Percentiles rank a stretch among this genome's conserved stretches.
Conservation (phyloP, 2,797 vertebrate species). For the Sphaeramia orbicularis region DNA sequence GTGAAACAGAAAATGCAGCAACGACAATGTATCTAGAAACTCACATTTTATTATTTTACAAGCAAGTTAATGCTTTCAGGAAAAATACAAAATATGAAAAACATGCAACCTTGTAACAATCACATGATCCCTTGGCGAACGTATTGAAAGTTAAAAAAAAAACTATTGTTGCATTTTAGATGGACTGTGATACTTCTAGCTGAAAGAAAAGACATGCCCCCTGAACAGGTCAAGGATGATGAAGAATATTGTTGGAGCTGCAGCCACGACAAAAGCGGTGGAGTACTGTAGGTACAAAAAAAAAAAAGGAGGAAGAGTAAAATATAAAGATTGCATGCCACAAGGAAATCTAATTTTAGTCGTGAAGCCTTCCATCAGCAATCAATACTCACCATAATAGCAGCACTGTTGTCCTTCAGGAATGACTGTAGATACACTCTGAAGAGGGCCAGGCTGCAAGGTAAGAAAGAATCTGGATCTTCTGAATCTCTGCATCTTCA, state of each 20-base stretch:
- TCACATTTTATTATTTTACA: conserved; percentile 12
- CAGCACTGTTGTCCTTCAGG: conserved; percentile 66
- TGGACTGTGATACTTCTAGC: conserved; percentile 17
- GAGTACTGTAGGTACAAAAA: conserved; percentile 65
- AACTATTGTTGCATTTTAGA: background rate
- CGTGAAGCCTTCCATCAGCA: too few relatives aligned
- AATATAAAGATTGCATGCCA: conserved; percentile 8
- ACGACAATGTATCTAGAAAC: background rate
- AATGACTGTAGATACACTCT: conserved; percentile 74
- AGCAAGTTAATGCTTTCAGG: background rate
- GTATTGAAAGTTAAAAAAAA: conserved; percentile 18
- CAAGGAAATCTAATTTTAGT: background rate
- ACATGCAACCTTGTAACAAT: background rate
- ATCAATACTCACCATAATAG: conserved; percentile 76
- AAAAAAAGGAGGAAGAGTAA: conserved; percentile 14
- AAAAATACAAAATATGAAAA: conserved; percentile 2
- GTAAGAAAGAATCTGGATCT: conserved; percentile 82
- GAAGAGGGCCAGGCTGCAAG: conserved; percentile 87
- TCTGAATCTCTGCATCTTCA: conserved; percentile 85
- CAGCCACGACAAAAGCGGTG: conserved; percentile 64
- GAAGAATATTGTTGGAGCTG: conserved; percentile 65
- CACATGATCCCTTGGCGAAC: conserved; percentile 1
- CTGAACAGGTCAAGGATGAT: conserved; percentile 53
- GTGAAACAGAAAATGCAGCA: too few relatives aligned
- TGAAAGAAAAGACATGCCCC: conserved; percentile 34